Base-by-base conservation (phyloP, 1,140 invertebrate species). In the Bombyx mandarina region DNA sequence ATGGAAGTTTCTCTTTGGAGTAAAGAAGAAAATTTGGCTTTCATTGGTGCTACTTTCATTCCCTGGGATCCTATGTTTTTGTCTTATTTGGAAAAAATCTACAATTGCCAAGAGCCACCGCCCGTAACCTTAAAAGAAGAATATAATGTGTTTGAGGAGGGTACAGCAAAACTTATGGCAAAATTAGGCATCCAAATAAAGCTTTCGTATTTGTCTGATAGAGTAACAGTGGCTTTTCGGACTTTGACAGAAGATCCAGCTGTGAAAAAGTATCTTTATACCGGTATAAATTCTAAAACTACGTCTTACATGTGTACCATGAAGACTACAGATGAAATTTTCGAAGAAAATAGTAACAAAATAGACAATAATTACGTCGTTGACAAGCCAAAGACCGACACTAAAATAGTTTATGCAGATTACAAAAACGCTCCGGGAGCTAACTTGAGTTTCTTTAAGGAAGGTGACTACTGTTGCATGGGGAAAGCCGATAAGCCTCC, bases 81-180 rank as follows among this genome's bases (percentile, higher is more conserved):
- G 18, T 60, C 63, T 47, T 85, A 80, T 61, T 69, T 87, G 60
- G 61, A 80, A 64, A 71, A 66, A 48, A 74, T 85, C 43, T 69
- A 54, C 53, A 72, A 80, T 51, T 73, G 67, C 45, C 54, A 78
- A 65, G 69, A 69, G 18, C 65, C 76, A 18, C 44, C 56, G 12
- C 71, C 84, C 6, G 66, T 79, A 9, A 75, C 71, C 18, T 48
- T 85, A 45, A 80, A 72, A 6, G 82, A 85, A 52, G 75, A 79
- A 51, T 87, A 82, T 51, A 87, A 87, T 58, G 70, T 87, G 59
- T 85, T 85, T 60, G 77, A 85, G 69, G 84, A 85, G 65, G 75
- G 70, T 7, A 79, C 61, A 10, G 78, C 78, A 45, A 84, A 80
- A 68, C 52, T 82, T 52, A 76, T 87, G 73, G 82, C 82, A 6